Percentiles rank a stretch among this genome's conserved stretches.
These are phyloP conservation scores for Cynopterus sphinx DNA, from an alignment of 2,797 vertebrate species.

Conservation along the genomic window DNA sequence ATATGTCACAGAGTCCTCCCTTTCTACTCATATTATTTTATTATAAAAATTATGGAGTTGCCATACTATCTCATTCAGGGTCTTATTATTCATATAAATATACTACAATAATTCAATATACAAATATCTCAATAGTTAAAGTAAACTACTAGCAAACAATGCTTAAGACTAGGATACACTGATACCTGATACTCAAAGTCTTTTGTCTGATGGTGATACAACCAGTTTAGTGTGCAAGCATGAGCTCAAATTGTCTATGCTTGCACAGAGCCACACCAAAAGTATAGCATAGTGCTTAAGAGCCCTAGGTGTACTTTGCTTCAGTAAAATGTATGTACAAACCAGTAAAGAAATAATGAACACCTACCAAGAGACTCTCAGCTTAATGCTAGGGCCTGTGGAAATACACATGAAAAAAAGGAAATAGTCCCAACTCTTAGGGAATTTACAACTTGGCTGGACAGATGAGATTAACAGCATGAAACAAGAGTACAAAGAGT, in stretches of 20 bases:
- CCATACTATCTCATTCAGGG: not conserved
- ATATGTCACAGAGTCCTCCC: not conserved
- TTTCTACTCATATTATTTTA: not conserved
- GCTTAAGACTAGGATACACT: not conserved
- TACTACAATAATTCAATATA: not conserved
- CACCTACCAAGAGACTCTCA: not conserved
- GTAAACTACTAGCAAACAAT: not conserved
- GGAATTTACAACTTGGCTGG: not conserved
- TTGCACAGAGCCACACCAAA: not conserved
- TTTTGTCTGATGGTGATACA: constrained; percentile 27
- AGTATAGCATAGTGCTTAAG: not conserved
- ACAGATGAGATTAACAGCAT: constrained; percentile 18
- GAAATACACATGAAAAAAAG: not conserved
- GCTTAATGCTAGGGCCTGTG: not conserved
- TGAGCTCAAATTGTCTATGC: not conserved
- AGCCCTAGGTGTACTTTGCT: not conserved
- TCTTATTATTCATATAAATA: constrained; percentile 16
- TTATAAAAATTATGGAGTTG: not conserved
- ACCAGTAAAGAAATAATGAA: not conserved
- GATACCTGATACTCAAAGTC: not conserved
- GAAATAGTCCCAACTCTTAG: not conserved
- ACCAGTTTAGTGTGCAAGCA: not conserved
- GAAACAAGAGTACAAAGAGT: constrained; percentile 7
- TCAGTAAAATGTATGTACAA: not conserved
- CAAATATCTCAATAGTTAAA: not conserved